Evolutionary conservation across 1,140 invertebrate species (phyloP).

Genomic region (Melitaea cinxia): DNA sequence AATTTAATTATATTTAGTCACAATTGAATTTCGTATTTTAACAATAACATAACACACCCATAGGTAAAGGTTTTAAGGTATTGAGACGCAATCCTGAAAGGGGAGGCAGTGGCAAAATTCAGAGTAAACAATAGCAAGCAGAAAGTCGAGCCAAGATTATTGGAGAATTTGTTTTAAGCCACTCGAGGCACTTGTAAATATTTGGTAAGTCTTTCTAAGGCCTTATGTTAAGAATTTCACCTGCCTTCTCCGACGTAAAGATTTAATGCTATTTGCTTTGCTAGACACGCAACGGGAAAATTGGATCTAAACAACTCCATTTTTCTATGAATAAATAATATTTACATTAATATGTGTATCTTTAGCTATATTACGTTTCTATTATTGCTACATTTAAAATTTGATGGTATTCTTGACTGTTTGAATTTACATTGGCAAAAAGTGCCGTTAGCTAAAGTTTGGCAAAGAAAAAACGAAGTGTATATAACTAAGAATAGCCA

Average conservation of each 20-base stretch:
- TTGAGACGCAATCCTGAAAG: conserved; percentile 34
- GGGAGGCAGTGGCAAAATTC: conserved; percentile 61
- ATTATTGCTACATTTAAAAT: not conserved
- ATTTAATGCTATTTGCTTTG: conserved; percentile 66
- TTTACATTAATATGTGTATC: not conserved
- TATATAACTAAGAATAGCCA: too few relatives aligned
- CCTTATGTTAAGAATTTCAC: conserved; percentile 60
- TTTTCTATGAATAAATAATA: conserved; percentile 24
- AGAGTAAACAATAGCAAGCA: conserved; percentile 65
- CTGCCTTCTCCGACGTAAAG: conserved; percentile 57
- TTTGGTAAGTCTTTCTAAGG: conserved; percentile 73
- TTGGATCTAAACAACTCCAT: conserved; percentile 36
- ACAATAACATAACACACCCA: not conserved
- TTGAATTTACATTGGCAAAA: too few relatives aligned
- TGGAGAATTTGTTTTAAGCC: conserved; percentile 79
- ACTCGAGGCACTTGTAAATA: conserved; percentile 77
- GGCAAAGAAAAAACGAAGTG: too few relatives aligned
- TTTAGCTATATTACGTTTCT: not conserved
- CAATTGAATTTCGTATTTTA: not conserved
- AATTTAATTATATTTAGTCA: not conserved
- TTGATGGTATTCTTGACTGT: too few relatives aligned
- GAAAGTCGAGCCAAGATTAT: conserved; percentile 70
- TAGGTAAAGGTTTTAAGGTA: conserved; percentile 18
- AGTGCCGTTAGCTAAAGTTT: too few relatives aligned
- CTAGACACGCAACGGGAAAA: conserved; percentile 33